These are phyloP conservation scores for Coleophora deauratella DNA, from an alignment of 2,888 invertebrate species.

Conservation along the genomic window DNA sequence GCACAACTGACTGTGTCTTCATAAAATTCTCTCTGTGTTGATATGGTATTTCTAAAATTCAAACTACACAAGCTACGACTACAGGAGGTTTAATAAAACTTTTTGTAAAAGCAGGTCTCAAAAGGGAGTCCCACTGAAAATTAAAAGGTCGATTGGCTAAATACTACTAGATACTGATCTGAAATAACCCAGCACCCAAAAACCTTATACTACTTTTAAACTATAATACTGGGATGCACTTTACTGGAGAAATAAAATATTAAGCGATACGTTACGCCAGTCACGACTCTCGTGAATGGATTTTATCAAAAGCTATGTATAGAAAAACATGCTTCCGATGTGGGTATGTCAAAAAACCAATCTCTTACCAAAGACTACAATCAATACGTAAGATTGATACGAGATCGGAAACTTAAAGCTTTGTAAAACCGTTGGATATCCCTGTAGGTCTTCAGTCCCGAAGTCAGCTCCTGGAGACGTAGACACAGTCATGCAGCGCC, in stretches of 20 bases:
- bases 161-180: conserved; percentile 20
- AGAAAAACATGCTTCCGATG: conserved; percentile 10
- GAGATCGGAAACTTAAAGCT: neutral
- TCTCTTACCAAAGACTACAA: conserved; percentile 1
- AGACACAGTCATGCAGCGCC: conserved; percentile 49
- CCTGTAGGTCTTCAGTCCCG: conserved; percentile 24
- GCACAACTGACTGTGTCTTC: conserved; percentile 55
- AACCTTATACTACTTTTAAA: conserved; percentile 45
- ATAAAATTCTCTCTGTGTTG: too few relatives aligned
- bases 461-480: conserved; percentile 12
- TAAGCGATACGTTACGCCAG: conserved; percentile 4
- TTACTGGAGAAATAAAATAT: conserved; percentile 31
- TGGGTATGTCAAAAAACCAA: neutral
- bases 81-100: conserved; percentile 34
- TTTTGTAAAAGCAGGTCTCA: conserved; percentile 33
- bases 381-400: neutral
- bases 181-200: conserved; percentile 59
- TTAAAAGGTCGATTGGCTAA: conserved; percentile 39
- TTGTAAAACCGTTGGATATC: too few relatives aligned
- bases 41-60: conserved; percentile 20
- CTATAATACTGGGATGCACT: conserved; percentile 70
- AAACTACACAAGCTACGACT: conserved; percentile 40
- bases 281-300: too few relatives aligned
- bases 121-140: conserved; percentile 16
- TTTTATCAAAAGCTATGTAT: conserved; percentile 3